These are phyloP conservation scores for Xestobium rufovillosum DNA, from an alignment of 2,888 invertebrate species.

Conservation along the genomic window DNA sequence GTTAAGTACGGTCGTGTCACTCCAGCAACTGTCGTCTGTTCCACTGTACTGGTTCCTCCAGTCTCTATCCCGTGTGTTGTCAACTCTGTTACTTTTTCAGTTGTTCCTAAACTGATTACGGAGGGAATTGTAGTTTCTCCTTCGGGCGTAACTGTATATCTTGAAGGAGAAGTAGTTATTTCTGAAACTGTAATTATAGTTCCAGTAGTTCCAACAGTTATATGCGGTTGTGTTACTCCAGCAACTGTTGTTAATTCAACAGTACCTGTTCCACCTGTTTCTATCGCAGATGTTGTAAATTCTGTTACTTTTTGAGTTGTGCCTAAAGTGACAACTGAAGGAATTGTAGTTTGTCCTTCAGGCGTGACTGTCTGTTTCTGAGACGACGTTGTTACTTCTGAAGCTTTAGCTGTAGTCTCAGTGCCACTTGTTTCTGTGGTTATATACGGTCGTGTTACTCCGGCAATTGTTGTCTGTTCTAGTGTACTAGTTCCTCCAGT, in stretches of 20 bases:
- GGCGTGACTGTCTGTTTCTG: conserved; percentile 24
- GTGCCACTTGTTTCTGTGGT: too few relatives aligned
- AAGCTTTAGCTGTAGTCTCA: too few relatives aligned
- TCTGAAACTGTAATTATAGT: conserved; percentile 8
- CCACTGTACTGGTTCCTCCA: conserved; percentile 5
- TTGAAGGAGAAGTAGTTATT: conserved; percentile 9
- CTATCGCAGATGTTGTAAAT: conserved; percentile 6
- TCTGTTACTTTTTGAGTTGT: conserved; percentile 17
- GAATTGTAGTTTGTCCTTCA: conserved; percentile 14
- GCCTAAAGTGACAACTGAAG: conserved; percentile 23
- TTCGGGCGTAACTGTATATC: conserved; percentile 28
- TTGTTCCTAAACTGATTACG: conserved; percentile 4
- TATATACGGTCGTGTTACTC: too few relatives aligned
- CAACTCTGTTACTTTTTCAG: conserved; percentile 8
- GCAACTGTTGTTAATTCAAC: too few relatives aligned
- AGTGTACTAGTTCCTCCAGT: conserved; percentile 12
- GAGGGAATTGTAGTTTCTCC: conserved; percentile 8
- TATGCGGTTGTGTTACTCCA: too few relatives aligned
- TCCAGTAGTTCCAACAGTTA: too few relatives aligned
- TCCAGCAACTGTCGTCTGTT: conserved; percentile 5
- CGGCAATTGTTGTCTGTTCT: conserved; percentile 1
- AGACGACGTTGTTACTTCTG: conserved; percentile 8
- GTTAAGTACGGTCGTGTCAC: conserved; percentile 7
- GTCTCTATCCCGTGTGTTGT: too few relatives aligned
- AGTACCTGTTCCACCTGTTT: conserved; percentile 14